These are phyloP conservation scores for Bombus impatiens DNA, from an alignment of 1,140 invertebrate species.

Conservation along the genomic window DNA sequence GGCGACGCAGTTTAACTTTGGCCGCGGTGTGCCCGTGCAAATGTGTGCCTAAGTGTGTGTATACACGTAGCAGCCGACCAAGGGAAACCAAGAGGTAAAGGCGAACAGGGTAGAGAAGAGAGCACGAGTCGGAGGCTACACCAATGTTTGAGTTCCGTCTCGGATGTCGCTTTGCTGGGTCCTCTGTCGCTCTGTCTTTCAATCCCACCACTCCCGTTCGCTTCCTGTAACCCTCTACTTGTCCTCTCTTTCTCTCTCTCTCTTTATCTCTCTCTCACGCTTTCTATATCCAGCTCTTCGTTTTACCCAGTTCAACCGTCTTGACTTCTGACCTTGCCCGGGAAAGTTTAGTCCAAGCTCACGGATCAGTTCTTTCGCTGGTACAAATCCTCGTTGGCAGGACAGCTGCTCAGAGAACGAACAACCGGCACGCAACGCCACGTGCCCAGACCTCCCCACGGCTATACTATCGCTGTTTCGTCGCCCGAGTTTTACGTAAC, in stretches of 20 bases:
- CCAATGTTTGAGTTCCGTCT: conserved; percentile 76
- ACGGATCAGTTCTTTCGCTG: conserved; percentile 36
- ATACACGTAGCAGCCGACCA: conserved; percentile 50
- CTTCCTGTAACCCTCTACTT: neutral
- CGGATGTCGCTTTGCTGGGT: conserved; percentile 70
- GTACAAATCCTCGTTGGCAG: conserved; percentile 20
- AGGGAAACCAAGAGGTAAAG: conserved; percentile 27
- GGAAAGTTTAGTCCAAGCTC: conserved; percentile 57
- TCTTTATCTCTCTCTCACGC: neutral
- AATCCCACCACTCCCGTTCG: conserved; percentile 5
- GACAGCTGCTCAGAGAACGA: conserved; percentile 2
- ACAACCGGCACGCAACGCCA: conserved; percentile 8
- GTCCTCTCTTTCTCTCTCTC: no score
- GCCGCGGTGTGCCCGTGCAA: conserved; percentile 60
- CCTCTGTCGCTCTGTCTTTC: conserved; percentile 51
- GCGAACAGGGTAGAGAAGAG: conserved; percentile 47
- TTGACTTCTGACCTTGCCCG: conserved; percentile 43
- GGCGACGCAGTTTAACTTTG: conserved; percentile 69
- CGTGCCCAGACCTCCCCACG: neutral
- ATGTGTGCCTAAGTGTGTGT: conserved; percentile 68
- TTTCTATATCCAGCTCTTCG: conserved; percentile 28
- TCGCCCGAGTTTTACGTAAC: neutral
- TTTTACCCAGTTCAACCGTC: conserved; percentile 39
- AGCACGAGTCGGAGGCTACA: conserved; percentile 61
- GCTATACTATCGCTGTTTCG: neutral